A percentile compares a stretch with the other conserved stretches of the same genome.
These are phyloP conservation scores for Lota lota DNA, from an alignment of 2,113 vertebrate genomes.

Conservation along the genomic window DNA sequence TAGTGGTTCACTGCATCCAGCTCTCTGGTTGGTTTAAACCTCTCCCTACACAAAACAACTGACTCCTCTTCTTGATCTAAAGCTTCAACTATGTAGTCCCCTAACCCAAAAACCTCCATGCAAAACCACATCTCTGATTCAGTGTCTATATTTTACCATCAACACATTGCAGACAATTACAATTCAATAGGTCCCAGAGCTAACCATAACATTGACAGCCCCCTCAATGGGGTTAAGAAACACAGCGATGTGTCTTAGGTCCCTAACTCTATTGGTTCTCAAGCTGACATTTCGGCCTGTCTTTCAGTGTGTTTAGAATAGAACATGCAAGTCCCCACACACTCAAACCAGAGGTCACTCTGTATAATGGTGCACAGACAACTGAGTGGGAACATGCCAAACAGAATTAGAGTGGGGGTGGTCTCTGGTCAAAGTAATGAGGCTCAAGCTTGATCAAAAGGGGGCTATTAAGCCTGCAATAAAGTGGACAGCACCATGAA, in stretches of 20 bases:
- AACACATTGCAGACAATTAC: slow-evolving; percentile 31
- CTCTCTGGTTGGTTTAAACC: neutral
- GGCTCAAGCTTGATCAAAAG: too few relatives aligned
- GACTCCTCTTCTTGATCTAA: slow-evolving; percentile 24
- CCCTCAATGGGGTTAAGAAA: slow-evolving; percentile 36
- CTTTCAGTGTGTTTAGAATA: slow-evolving; percentile 52
- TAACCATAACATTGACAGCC: slow-evolving; percentile 21
- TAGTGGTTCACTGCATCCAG: neutral
- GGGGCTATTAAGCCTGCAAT: too few relatives aligned
- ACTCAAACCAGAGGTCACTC: slow-evolving; percentile 55
- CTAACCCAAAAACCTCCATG: slow-evolving; percentile 13
- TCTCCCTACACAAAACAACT: neutral
- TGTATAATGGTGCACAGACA: slow-evolving; percentile 26
- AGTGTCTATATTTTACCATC: slow-evolving; percentile 21
- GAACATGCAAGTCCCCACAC: slow-evolving; percentile 41
- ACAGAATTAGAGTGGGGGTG: slow-evolving; percentile 14
- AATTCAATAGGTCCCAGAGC: slow-evolving; percentile 26
- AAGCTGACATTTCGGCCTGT: slow-evolving; percentile 52
- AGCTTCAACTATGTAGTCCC: slow-evolving; percentile 17
- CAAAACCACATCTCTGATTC: slow-evolving; percentile 18
- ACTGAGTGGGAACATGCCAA: slow-evolving; percentile 20
- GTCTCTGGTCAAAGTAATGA: neutral
- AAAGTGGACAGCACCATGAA: too few relatives aligned
- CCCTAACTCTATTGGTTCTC: slow-evolving; percentile 24
- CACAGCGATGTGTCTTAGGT: slow-evolving; percentile 14